These are phyloP conservation scores for Boulengerochromis microlepis DNA, from an alignment of 2,113 vertebrate genomes.

Conservation along the genomic window DNA sequence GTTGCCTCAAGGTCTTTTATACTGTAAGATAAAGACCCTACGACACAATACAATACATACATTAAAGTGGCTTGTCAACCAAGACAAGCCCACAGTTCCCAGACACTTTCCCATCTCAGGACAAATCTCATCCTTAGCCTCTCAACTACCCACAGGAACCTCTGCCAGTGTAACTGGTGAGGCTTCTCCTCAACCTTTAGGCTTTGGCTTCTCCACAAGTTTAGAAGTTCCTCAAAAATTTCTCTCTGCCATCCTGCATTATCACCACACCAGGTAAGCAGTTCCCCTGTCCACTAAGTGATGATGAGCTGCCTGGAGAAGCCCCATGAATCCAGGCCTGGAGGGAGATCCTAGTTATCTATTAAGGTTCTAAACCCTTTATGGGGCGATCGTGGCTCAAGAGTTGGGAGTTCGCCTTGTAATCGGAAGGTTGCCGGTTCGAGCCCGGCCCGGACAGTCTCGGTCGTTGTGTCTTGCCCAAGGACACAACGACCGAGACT, in stretches of 20 bases:
- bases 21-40: background rate
- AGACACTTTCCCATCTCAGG: background rate
- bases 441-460: rapidly evolving
- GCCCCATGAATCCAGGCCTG: background rate
- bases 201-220: background rate
- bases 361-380: background rate
- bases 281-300: background rate
- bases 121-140: background rate
- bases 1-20: background rate
- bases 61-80: background rate
- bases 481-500: background rate
- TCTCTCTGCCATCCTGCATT: background rate
- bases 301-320: background rate
- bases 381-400: background rate
- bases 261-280: background rate
- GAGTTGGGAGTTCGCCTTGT: background rate
- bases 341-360: background rate
- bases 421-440: background rate
- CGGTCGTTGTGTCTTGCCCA: background rate
- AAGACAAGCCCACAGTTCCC: background rate
- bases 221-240: background rate
- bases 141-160: background rate
- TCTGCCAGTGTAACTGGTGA: background rate
- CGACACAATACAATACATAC: background rate
- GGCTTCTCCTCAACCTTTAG: background rate